Conservation (phyloP, 2,113 vertebrate species). For the Ammodytes dubius region DNA sequence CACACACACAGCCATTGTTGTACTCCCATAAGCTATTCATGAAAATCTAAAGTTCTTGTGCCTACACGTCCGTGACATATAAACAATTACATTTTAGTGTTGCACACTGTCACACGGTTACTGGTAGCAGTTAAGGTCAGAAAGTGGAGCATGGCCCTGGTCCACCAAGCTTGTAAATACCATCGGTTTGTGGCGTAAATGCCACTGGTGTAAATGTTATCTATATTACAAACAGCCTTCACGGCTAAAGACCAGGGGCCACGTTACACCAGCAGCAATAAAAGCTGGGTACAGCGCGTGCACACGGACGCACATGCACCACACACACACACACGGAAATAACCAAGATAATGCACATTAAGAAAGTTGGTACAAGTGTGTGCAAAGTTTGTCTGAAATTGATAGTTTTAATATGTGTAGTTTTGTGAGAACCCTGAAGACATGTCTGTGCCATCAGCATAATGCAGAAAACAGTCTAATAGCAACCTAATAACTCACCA, state of each 20-base stretch:
- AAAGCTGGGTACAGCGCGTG: conserved; percentile 40
- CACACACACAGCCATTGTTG: conserved; percentile 1
- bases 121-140: conserved; percentile 77
- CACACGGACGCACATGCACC: conserved; percentile 25
- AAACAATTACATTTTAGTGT: conserved; percentile 35
- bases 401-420: conserved; percentile 76
- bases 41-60: conserved; percentile 13
- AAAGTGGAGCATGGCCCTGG: conserved; percentile 66
- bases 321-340: conserved; percentile 6
- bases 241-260: conserved; percentile 39
- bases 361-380: conserved; percentile 42
- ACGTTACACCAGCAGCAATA: conserved; percentile 35
- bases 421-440: conserved; percentile 63
- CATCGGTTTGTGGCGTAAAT: conserved; percentile 77
- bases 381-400: conserved; percentile 63
- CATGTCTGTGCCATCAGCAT: conserved; percentile 60
- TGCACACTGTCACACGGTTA: neutral
- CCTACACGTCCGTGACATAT: conserved; percentile 27
- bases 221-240: conserved; percentile 54
- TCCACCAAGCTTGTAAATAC: conserved; percentile 76
- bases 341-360: conserved; percentile 40
- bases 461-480: conserved; percentile 64
- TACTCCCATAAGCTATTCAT: conserved; percentile 24
- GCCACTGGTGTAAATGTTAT: conserved; percentile 68
- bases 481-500: conserved; percentile 71